Percentiles rank a stretch among this genome's conserved stretches.
phyloP scores from a whole-genome alignment of 2,888 invertebrate genomes.

The Melikaiella ostensackeni region DNA sequence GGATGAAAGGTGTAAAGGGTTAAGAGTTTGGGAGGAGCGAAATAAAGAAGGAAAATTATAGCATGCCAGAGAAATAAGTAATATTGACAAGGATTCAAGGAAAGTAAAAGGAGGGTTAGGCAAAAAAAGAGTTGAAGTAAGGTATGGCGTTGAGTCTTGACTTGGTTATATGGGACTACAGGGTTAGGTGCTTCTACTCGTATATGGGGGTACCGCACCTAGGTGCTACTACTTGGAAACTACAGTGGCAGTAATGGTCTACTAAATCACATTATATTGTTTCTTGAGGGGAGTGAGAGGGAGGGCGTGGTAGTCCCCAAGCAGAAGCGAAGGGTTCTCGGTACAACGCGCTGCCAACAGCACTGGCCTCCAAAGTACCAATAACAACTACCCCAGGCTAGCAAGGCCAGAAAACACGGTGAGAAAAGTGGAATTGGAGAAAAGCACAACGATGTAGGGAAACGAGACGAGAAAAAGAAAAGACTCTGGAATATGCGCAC shows the following conservation, averaged over 20 bases:
- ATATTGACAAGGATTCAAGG: no score
- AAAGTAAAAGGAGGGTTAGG: no score
- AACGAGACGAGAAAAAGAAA: neutral
- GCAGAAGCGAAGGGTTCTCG: conserved; percentile 52
- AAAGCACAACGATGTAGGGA: neutral
- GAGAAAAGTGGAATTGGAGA: neutral
- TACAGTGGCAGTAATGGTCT: conserved; percentile 74
- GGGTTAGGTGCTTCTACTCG: conserved; percentile 27
- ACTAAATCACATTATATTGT: conserved; percentile 76
- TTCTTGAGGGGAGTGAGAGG: conserved; percentile 65
- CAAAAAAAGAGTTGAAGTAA: no score
- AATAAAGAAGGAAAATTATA: no score
- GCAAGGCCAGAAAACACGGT: neutral
- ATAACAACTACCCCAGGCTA: conserved; percentile 19
- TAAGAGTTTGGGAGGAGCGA: no score
- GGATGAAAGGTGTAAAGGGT: no score
- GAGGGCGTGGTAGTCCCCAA: conserved; percentile 55
- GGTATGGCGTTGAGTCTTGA: conserved; percentile 38
- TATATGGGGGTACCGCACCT: conserved; percentile 62
- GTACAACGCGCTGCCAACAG: conserved; percentile 14
- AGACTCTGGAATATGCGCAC: neutral
- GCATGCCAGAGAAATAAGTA: no score
- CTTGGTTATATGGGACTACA: conserved; percentile 44
- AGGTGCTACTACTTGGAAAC: conserved; percentile 66
- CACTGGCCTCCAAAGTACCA: neutral